Evolutionary conservation across 1,140 invertebrate genomes (phyloP).

Genomic region (Hycleus phaleratus): DNA sequence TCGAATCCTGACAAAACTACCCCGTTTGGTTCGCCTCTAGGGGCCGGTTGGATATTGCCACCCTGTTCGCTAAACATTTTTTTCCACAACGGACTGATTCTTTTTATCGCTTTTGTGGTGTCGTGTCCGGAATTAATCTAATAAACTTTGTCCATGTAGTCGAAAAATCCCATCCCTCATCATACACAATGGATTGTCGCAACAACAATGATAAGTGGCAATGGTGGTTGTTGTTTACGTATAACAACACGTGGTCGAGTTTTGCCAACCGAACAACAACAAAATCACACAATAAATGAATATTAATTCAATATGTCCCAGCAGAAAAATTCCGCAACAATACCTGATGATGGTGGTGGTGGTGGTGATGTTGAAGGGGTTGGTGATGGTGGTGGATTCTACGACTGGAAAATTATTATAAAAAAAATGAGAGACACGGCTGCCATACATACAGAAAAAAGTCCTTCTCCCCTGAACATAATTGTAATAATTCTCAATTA

Average conservation of each 20-base stretch:
- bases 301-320: slow-evolving; percentile 36
- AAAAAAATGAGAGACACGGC: slow-evolving; percentile 18
- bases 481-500: slow-evolving; percentile 37
- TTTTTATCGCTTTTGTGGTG: slow-evolving; percentile 15
- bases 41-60: too few species aligned
- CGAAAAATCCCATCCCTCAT: slow-evolving; percentile 14
- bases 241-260: slow-evolving; percentile 6
- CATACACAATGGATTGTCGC: background rate
- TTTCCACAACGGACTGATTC: slow-evolving; percentile 1
- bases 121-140: slow-evolving; percentile 14
- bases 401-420: slow-evolving; percentile 12
- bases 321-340: slow-evolving; percentile 30
- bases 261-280: slow-evolving; percentile 4
- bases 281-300: slow-evolving; percentile 32
- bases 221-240: background rate
- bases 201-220: too few species aligned
- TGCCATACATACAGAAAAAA: slow-evolving; percentile 6
- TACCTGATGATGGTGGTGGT: background rate
- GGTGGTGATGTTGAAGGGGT: too few species aligned
- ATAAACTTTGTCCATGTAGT: slow-evolving; percentile 11
- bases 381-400: too few species aligned
- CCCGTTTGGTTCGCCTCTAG: too few species aligned
- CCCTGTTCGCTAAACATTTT: too few species aligned
- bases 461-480: slow-evolving; percentile 17
- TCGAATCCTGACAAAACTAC: too few species aligned